Evolutionary conservation across 2,888 invertebrate species (phyloP).

Genomic region (Polydrusus pterygomalis): DNA sequence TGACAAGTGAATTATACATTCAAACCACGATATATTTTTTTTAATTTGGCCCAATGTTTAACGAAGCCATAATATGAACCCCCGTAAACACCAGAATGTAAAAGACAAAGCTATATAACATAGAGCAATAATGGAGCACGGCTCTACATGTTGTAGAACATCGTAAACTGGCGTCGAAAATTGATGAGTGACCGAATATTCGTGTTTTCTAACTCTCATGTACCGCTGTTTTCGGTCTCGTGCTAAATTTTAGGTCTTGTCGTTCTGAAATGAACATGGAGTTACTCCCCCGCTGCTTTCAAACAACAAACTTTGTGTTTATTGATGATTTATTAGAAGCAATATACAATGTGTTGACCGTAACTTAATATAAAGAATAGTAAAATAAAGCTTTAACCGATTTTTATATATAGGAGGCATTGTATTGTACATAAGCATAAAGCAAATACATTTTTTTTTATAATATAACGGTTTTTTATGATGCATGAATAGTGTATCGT

Average conservation of each 20-base stretch:
- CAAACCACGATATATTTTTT: too few relatives aligned
- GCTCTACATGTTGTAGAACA: slow-evolving; percentile 72
- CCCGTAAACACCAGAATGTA: slow-evolving; percentile 28
- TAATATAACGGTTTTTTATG: too few relatives aligned
- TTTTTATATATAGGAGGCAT: too few relatives aligned
- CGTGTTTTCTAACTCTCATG: slow-evolving; percentile 54
- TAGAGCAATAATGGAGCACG: slow-evolving; percentile 70
- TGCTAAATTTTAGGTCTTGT: slow-evolving; percentile 53
- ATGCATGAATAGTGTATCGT: too few relatives aligned
- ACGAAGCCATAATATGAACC: slow-evolving; percentile 3
- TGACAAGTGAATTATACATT: too few relatives aligned
- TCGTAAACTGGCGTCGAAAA: slow-evolving; percentile 68
- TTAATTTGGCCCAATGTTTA: not conserved
- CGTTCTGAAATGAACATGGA: slow-evolving; percentile 36
- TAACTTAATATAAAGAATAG: not conserved
- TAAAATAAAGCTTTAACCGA: too few relatives aligned
- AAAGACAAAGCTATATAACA: slow-evolving; percentile 52
- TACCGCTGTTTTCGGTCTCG: slow-evolving; percentile 51
- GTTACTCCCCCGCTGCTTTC: slow-evolving; percentile 39
- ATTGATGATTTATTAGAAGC: slow-evolving; percentile 46
- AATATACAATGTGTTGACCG: slow-evolving; percentile 5
- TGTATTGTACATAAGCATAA: too few relatives aligned
- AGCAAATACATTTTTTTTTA: too few relatives aligned
- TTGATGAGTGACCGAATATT: slow-evolving; percentile 54
- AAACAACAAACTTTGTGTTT: slow-evolving; percentile 43